Conservation (phyloP, 2,113 vertebrate species). For the Erythrocercus mccallii region DNA sequence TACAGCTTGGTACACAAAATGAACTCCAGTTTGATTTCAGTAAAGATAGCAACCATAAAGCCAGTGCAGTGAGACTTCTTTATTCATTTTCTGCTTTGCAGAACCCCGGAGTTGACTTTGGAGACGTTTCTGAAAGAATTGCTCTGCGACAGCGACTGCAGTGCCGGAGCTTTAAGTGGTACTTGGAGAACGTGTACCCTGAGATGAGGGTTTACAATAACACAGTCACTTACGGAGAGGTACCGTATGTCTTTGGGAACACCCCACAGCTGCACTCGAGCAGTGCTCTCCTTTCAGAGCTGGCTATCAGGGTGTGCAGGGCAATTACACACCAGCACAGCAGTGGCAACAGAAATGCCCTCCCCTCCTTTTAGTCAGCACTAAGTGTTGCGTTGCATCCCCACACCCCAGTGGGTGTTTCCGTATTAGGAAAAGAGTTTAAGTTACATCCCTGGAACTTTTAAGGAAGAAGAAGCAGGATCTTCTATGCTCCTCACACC, state of each 20-base stretch:
- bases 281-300: neutral
- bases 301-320: neutral
- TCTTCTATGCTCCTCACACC: neutral
- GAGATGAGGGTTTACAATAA: constrained; percentile 98
- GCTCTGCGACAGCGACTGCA: constrained; percentile 89
- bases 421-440: neutral
- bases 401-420: neutral
- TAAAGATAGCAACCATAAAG: neutral
- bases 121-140: constrained; percentile 91
- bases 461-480: neutral
- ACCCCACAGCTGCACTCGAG: neutral
- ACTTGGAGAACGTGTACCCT: constrained; percentile 95
- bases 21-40: neutral
- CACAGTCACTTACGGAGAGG: constrained; percentile 98
- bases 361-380: neutral
- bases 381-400: neutral
- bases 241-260: constrained; percentile 53
- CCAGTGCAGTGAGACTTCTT: neutral
- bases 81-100: constrained; percentile 35
- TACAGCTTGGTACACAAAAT: neutral
- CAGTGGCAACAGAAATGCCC: neutral
- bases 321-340: neutral
- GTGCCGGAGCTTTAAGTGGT: constrained; percentile 95
- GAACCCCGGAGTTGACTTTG: constrained; percentile 97
- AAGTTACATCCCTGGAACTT: neutral